Conservation (phyloP, 1,140 invertebrate genomes). For the Arctopsyche grandis region DNA sequence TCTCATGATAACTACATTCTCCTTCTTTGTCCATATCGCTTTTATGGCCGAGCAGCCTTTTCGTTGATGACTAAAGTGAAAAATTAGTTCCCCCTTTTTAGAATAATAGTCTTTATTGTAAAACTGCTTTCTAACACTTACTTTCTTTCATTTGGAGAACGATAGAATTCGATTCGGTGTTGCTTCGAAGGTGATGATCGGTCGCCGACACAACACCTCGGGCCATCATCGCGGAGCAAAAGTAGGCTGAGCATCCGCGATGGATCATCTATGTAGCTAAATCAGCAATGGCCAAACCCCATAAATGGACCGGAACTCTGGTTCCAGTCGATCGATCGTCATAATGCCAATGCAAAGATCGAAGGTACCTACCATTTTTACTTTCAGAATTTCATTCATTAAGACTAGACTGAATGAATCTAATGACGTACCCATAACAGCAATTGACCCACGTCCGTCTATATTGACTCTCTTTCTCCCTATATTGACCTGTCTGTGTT, state of each 20-base stretch:
- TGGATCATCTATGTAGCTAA: slow-evolving; percentile 1
- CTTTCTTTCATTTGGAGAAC: too few relatives aligned
- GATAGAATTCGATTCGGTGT: too few relatives aligned
- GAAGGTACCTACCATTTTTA: background rate
- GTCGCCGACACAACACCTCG: background rate
- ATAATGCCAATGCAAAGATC: background rate
- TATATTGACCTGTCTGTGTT: slow-evolving; percentile 6
- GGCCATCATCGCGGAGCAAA: background rate
- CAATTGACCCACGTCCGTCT: background rate
- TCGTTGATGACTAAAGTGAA: too few relatives aligned
- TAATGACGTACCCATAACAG: background rate
- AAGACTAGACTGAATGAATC: background rate
- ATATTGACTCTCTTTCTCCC: too few relatives aligned
- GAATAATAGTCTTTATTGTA: too few relatives aligned
- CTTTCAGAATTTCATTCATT: background rate
- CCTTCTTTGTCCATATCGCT: too few relatives aligned
- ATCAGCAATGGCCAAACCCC: background rate
- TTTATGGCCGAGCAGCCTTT: too few relatives aligned
- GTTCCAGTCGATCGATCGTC: too few relatives aligned
- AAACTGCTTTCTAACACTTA: too few relatives aligned
- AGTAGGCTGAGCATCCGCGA: slow-evolving; percentile 6
- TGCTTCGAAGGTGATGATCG: background rate
- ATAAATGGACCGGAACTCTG: too few relatives aligned
- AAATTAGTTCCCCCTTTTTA: too few relatives aligned
- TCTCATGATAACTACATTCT: too few relatives aligned